These are phyloP conservation scores for Nesogale talazaci DNA, from an alignment of 2,113 vertebrate species.

Conservation along the genomic window DNA sequence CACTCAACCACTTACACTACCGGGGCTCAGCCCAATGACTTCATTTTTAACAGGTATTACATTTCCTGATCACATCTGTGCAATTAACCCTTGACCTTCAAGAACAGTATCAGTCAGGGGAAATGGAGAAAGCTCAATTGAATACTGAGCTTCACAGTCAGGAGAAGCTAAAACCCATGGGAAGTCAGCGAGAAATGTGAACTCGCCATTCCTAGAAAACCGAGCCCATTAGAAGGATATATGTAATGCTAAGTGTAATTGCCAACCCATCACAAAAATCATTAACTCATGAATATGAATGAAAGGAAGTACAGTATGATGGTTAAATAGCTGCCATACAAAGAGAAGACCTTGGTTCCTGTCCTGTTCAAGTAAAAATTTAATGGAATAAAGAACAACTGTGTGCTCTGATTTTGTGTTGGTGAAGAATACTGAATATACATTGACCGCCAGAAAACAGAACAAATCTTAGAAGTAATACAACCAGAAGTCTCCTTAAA, in stretches of 20 bases:
- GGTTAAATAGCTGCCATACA: not conserved
- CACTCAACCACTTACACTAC: too few species aligned
- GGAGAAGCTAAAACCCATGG: slow-evolving; percentile 16
- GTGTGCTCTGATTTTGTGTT: not conserved
- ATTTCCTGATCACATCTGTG: not conserved
- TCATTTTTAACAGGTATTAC: not conserved
- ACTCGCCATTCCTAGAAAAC: not conserved
- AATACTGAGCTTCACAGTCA: not conserved
- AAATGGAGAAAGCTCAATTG: not conserved
- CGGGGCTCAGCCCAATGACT: too few species aligned
- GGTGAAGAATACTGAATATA: not conserved
- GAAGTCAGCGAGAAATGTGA: not conserved
- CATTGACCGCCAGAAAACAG: not conserved
- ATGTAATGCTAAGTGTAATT: not conserved
- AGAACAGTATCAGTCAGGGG: not conserved
- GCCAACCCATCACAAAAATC: not conserved
- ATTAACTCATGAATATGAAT: not conserved
- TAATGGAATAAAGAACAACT: not conserved
- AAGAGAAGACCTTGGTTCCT: not conserved
- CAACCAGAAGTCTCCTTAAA: not conserved
- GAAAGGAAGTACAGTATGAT: not conserved
- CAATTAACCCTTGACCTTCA: not conserved
- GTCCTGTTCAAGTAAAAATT: not conserved
- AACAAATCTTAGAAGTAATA: not conserved
- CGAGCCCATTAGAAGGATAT: not conserved